Conservation (phyloP, 92 coral and sea anemone species). For the Palythoa grandiflora region DNA sequence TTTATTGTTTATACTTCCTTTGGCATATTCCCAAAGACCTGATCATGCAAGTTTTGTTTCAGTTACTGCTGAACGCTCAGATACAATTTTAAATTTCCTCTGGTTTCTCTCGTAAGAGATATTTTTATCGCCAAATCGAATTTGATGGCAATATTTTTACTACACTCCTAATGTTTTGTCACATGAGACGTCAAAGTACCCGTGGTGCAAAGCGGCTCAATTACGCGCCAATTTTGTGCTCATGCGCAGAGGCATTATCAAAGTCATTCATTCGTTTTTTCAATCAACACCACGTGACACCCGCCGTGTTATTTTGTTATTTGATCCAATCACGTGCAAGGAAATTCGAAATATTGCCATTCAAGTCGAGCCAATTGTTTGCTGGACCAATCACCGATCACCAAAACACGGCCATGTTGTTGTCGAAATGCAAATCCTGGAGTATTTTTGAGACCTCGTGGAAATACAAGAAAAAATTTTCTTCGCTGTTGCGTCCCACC, state of each 20-base stretch:
- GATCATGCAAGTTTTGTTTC: conserved; percentile 8
- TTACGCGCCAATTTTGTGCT: conserved; percentile 91
- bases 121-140: conserved; percentile 56
- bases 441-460: conserved; percentile 97
- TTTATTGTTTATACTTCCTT: neutral
- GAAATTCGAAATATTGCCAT: conserved; percentile 76
- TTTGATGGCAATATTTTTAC: conserved; percentile 36
- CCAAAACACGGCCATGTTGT: conserved; percentile 82
- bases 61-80: conserved; percentile 29
- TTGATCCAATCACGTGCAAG: conserved; percentile 73
- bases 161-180: conserved; percentile 19
- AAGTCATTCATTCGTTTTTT: conserved; percentile 82
- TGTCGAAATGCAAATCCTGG: conserved; percentile 92
- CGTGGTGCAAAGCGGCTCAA: conserved; percentile 75
- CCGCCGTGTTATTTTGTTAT: conserved; percentile 53
- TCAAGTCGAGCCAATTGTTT: conserved; percentile 75
- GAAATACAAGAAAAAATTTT: conserved; percentile 73
- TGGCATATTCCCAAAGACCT: conserved; percentile 32
- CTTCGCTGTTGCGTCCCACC: conserved; percentile 90
- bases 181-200: conserved; percentile 48
- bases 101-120: conserved; percentile 40
- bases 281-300: conserved; percentile 73
- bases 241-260: conserved; percentile 76
- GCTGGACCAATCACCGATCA: conserved; percentile 73
- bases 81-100: conserved; percentile 24